phyloP scores from a whole-genome alignment of 2,888 invertebrate species.

The Tetragonisca angustula region DNA sequence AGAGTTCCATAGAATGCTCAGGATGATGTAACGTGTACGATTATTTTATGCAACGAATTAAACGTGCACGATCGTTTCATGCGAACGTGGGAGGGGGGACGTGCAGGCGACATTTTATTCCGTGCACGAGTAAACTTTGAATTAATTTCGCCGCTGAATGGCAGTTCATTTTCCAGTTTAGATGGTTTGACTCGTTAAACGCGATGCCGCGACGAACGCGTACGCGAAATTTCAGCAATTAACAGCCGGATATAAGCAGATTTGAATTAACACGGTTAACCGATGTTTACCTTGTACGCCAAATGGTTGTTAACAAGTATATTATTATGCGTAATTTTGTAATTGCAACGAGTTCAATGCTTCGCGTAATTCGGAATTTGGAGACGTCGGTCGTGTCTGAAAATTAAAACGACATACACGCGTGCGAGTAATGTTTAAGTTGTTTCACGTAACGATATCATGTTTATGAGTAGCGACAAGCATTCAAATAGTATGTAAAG shows the following conservation, averaged over 20 bases:
- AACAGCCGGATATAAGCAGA: not conserved
- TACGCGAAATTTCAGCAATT: conserved; percentile 8
- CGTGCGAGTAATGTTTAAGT: not conserved
- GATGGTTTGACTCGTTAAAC: not conserved
- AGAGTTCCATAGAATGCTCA: not conserved
- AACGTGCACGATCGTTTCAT: not conserved
- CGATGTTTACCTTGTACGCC: not conserved
- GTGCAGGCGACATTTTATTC: conserved; percentile 6
- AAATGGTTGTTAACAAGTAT: not conserved
- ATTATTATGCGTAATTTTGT: not conserved
- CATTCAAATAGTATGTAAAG: not conserved
- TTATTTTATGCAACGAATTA: conserved; percentile 8
- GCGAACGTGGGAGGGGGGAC: not conserved
- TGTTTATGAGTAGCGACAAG: not conserved
- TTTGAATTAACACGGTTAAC: not conserved
- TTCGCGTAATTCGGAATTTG: not conserved
- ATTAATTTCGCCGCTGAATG: not conserved
- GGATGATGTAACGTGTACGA: not conserved
- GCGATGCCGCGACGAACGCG: not conserved
- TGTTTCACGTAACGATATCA: not conserved
- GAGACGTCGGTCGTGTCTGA: not conserved
- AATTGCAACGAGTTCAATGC: too few species aligned
- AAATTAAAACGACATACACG: not conserved
- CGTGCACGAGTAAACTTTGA: conserved; percentile 6
- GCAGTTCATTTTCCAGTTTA: conserved; percentile 1